Base-by-base conservation (phyloP, 1,140 invertebrate species). In the Drosophila aff. region DNA sequence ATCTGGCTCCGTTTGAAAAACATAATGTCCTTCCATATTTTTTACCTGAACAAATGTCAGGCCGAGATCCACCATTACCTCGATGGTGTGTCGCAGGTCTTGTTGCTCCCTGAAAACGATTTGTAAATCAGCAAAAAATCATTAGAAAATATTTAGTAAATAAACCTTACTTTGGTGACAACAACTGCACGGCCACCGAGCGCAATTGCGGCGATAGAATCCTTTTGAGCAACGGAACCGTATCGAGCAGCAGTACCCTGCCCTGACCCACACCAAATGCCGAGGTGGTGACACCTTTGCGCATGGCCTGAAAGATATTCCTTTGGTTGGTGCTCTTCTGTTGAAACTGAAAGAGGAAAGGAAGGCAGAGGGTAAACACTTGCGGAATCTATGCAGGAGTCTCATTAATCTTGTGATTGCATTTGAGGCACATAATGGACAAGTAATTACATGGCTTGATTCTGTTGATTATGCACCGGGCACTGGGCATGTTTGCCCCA, bases 31-130 rank as follows among this genome's bases (percentile, higher is more conserved):
- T 76, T 98, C 97, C 0, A 93, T 76, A 7, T 94, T 94, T 50
- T 96, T 95, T 62, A 97, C 96, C 93, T 99, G 98, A 2, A 95
- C 94, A 93, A 98, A 98, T 23, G 95, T 96, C 57, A 99, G 93
- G 71, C 97, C 98, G 92, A 98, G 97, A 89, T 97, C 96, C 40
- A 98, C 95, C 97, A 99, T 97, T 1, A 97, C 94, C 62, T 95
- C 94, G 2, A 99, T 96, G n/a, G 98, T 95, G 26, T 95, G 93
- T 1, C 93, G 85, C 15, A 99, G 91, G 47, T 96, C 95, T 21
- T 94, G 93, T 76, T 96, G 97, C 93, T 99, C 98, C 93, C 46
- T 95, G 91, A 91, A 68, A 18, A 9, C 4, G 5, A 21, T 5
- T 36, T 18, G 8, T 4, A 55, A 28, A 33, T 21, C 3, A n/a